A percentile compares a stretch with the other conserved stretches of the same genome.
These are phyloP conservation scores for Sander lucioperca DNA, from an alignment of 2,113 vertebrate genomes.

Conservation along the genomic window DNA sequence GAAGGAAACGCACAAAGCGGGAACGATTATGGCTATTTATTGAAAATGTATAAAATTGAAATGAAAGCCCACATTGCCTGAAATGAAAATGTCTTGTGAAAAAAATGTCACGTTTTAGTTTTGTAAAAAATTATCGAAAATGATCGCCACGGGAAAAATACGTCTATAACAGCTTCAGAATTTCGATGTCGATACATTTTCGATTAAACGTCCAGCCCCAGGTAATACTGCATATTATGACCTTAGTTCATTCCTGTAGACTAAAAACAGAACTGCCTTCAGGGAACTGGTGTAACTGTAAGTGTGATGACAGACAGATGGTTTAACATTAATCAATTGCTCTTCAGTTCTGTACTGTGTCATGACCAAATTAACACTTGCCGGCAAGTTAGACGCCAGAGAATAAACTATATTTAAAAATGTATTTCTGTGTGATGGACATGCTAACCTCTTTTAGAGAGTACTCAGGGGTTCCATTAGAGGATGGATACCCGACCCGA, in stretches of 20 bases:
- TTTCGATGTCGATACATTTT: no score
- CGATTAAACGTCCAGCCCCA: neutral
- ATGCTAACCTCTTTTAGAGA: neutral
- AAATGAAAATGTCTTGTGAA: no score
- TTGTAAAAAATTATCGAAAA: no score
- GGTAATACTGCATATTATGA: conserved; percentile 4
- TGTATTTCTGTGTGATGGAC: conserved; percentile 19
- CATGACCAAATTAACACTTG: conserved; percentile 53
- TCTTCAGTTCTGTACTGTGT: neutral
- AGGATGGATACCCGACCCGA: neutral
- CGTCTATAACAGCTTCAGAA: no score
- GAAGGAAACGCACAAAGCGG: no score
- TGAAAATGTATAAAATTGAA: no score
- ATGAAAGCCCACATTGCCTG: no score
- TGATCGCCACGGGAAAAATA: no score
- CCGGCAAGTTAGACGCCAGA: conserved; percentile 2
- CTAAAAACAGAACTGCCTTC: conserved; percentile 53
- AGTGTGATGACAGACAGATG: conserved; percentile 52
- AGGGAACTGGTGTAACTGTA: conserved; percentile 30
- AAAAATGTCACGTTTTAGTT: no score
- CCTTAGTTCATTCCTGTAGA: conserved; percentile 21
- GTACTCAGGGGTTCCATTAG: conserved; percentile 23
- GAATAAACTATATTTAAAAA: conserved; percentile 30
- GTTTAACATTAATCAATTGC: conserved; percentile 28
- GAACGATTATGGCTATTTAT: no score